Evolutionary conservation across 2,113 vertebrate species (phyloP).

Genomic region (Prinia subflava): DNA sequence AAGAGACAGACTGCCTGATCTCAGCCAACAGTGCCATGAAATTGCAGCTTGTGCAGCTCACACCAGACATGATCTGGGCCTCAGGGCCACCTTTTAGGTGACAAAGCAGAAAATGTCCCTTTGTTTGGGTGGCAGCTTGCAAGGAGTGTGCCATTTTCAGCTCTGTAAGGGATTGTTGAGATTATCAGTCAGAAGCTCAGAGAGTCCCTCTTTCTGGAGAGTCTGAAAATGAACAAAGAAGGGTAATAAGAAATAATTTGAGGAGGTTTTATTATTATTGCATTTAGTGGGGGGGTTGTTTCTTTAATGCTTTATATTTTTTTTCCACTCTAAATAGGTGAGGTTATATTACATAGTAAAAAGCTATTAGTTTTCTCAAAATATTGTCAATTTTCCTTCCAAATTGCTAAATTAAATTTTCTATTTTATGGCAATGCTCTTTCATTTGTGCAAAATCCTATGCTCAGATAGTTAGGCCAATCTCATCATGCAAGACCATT

Average conservation of each 20-base stretch:
- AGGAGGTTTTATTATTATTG: slow-evolving; percentile 38
- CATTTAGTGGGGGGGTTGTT: not conserved
- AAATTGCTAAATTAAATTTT: slow-evolving; percentile 57
- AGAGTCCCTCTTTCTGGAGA: not conserved
- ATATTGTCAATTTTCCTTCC: slow-evolving; percentile 21
- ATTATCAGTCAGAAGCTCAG: not conserved
- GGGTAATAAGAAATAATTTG: slow-evolving; percentile 3
- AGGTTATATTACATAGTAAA: slow-evolving; percentile 18
- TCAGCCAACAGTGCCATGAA: not conserved
- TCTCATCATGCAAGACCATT: slow-evolving; percentile 39
- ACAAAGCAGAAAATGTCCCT: not conserved
- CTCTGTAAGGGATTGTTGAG: not conserved
- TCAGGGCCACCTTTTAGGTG: not conserved
- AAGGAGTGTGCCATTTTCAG: not conserved
- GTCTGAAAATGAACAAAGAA: not conserved
- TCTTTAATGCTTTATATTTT: not conserved
- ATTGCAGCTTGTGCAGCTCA: not conserved
- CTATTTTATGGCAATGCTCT: slow-evolving; percentile 46
- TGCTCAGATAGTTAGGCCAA: not conserved
- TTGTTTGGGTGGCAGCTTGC: not conserved
- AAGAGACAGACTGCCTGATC: not conserved
- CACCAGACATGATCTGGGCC: not conserved
- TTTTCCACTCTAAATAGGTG: slow-evolving; percentile 12
- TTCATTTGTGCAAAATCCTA: slow-evolving; percentile 56
- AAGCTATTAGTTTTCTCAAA: slow-evolving; percentile 59